Evolutionary conservation across 1,140 invertebrate species (phyloP), one percentile per base, ranked within the genome.

Genomic region (Branchinecta lynchi): DNA sequence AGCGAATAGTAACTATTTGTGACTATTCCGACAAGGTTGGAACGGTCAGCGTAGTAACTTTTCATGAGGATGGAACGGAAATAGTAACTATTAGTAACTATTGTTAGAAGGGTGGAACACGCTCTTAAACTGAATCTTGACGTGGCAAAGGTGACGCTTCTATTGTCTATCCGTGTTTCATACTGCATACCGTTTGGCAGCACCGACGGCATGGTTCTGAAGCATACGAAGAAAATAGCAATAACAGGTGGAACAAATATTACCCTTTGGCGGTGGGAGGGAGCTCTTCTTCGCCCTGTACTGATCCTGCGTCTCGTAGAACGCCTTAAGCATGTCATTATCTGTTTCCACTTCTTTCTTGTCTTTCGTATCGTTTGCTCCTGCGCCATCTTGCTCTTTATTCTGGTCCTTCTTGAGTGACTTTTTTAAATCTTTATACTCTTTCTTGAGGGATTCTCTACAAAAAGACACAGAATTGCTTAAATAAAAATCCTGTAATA

Each of bases 371-470:
- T 72, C 72, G 73, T 71, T 60, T 75, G 73, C 67, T 73, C 70
- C 66, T 65, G 65, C 66, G 8, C 71, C 77, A 43, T 80, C 74
- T 67, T 83, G 79, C 74, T 84, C 85, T 75, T 79, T 84, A 72
- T 79, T 80, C 79, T 84, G 85, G 76, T 87, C 86, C 74, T 80
- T 78, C 69, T 81, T 80, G 51, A 86, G 79, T 70, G 87, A 85
- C 75, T 84, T 86, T 76, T 89, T 89, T 0, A 92, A 78, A 46
- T 85, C 81, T 70, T 83, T 82, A 60, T 89, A 89, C 82, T 92
- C 86, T 75, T 87, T 84, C 67, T 84, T 84, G 69, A 93, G 86
- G 76, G 88, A 85, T 74, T 87, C 84, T 70, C 90, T 91, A 74
- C 69, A 81, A 80, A n/a, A 73, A 70, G 71, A 73, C 73, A 74